phyloP scores from a whole-genome alignment of 2,113 vertebrate genomes.

The Carassius auratus region DNA sequence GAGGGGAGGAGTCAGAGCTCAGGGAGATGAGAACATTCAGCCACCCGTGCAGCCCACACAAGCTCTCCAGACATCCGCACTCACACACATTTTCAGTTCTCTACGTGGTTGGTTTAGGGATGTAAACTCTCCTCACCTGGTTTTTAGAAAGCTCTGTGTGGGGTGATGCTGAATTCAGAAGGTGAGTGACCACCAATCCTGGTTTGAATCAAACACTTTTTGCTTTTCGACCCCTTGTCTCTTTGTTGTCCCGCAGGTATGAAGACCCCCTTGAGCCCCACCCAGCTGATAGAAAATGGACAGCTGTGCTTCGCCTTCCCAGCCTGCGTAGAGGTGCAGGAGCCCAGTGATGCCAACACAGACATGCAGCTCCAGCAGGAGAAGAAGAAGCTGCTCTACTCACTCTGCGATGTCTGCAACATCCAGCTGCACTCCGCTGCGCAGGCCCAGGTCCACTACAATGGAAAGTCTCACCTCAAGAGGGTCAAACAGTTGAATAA shows the following conservation, averaged over 20 bases:
- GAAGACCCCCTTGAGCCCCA: conserved; percentile 83
- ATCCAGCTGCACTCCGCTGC: conserved; percentile 92
- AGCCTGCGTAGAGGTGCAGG: conserved; percentile 79
- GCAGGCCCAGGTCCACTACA: conserved; percentile 93
- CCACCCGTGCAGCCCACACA: conserved; percentile 55
- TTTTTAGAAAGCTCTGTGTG: conserved; percentile 17
- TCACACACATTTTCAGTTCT: conserved; percentile 31
- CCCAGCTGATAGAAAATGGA: conserved; percentile 80
- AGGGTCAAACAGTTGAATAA: conserved; percentile 88
- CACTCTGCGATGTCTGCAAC: conserved; percentile 94
- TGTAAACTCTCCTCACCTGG: conserved; percentile 30
- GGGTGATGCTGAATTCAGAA: conserved; percentile 21
- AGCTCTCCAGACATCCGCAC: conserved; percentile 49
- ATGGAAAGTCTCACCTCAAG: conserved; percentile 92
- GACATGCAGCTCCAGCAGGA: conserved; percentile 79
- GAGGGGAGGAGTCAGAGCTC: conserved; percentile 46
- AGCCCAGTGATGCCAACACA: conserved; percentile 71
- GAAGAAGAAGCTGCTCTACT: conserved; percentile 85
- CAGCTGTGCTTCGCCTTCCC: conserved; percentile 82
- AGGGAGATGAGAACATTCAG: conserved; percentile 29
- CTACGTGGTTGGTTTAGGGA: conserved; percentile 18
- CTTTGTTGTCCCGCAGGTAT: conserved; percentile 72
- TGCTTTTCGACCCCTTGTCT: conserved; percentile 49
- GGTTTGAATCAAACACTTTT: conserved; percentile 34
- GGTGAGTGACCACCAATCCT: conserved; percentile 23